phyloP scores from a whole-genome alignment of 2,888 invertebrate species.

The Thymelicus sylvestris region DNA sequence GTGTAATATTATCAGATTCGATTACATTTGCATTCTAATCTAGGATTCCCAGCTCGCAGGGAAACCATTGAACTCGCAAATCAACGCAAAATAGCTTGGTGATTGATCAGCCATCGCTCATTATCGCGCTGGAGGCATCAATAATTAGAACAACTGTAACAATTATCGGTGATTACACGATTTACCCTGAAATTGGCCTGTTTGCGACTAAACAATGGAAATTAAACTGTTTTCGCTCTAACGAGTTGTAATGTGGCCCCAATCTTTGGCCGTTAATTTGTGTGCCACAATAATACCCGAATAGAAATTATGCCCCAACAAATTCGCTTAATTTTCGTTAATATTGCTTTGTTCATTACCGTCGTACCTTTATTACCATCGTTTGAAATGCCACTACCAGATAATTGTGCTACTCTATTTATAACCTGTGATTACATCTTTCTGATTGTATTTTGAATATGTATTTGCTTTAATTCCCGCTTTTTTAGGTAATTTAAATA shows the following conservation, averaged over 20 bases:
- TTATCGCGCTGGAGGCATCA: conserved; percentile 49
- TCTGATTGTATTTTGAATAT: conserved; percentile 24
- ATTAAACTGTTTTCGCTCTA: conserved; percentile 73
- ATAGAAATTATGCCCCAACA: conserved; percentile 64
- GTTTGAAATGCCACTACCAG: conserved; percentile 58
- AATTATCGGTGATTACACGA: conserved; percentile 68
- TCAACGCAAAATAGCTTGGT: conserved; percentile 48
- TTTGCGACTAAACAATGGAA: conserved; percentile 73
- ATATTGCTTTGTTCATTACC: conserved; percentile 62
- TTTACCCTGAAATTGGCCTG: conserved; percentile 64
- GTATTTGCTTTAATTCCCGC: conserved; percentile 14
- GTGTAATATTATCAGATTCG: conserved; percentile 24
- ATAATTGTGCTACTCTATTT: conserved; percentile 58
- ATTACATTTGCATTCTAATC: conserved; percentile 40
- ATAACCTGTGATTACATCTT: conserved; percentile 49
- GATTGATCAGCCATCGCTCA: conserved; percentile 50
- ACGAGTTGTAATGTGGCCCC: conserved; percentile 63
- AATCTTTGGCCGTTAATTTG: conserved; percentile 54
- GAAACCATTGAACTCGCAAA: conserved; percentile 49
- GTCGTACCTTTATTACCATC: conserved; percentile 56
- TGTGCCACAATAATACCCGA: conserved; percentile 58
- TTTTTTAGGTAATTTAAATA: background rate
- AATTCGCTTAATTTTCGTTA: conserved; percentile 64
- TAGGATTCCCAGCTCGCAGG: conserved; percentile 40
- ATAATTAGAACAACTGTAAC: conserved; percentile 74